Conservation (phyloP, 2,113 vertebrate species). For the Lophotis ruficrista region DNA sequence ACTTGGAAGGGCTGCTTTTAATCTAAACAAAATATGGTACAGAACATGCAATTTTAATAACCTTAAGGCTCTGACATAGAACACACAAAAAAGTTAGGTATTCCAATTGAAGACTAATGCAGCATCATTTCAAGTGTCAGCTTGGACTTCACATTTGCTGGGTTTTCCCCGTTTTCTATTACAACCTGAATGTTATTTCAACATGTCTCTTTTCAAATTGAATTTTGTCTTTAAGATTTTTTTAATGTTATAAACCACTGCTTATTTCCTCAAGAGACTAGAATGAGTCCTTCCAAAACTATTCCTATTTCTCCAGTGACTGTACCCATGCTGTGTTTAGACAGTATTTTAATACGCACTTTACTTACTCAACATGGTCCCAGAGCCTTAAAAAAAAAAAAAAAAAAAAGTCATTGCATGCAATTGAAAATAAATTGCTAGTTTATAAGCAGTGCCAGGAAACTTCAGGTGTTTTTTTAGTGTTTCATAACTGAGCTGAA, state of each 20-base stretch:
- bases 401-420: background rate
- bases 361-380: conserved; percentile 1
- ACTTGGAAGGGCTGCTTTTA: conserved; percentile 21
- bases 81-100: background rate
- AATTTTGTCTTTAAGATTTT: conserved; percentile 28
- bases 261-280: conserved; percentile 43
- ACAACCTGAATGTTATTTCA: conserved; percentile 48
- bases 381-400: background rate
- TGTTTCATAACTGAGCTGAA: background rate
- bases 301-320: background rate
- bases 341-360: conserved; percentile 12
- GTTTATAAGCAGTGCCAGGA: background rate
- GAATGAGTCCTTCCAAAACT: conserved; percentile 17
- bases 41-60: conserved; percentile 22
- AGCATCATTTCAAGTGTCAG: conserved; percentile 7
- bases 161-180: conserved; percentile 19
- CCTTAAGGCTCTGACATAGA: background rate
- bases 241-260: conserved; percentile 29
- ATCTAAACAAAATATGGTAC: background rate
- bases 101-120: conserved; percentile 17
- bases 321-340: background rate
- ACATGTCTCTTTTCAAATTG: background rate
- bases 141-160: background rate
- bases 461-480: conserved; percentile 35
- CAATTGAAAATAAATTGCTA: conserved; percentile 7